Evolutionary conservation across 92 coral and sea anemone genomes (phyloP), one percentile per base, ranked within the genome.

Genomic region (Parazoanthus darwini): DNA sequence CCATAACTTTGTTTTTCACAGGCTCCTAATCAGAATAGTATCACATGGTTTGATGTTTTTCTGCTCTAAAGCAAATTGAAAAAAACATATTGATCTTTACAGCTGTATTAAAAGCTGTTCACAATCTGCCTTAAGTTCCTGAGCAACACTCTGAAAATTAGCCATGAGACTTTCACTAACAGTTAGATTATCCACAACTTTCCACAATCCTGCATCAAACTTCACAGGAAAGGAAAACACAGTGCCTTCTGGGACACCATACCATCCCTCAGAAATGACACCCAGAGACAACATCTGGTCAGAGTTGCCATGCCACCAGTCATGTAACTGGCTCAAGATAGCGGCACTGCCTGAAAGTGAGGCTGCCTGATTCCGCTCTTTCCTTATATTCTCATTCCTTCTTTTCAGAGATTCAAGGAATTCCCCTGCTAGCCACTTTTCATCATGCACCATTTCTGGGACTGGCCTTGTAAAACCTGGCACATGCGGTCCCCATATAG

Each of bases 401-500:
- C 85, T 91, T 86, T 91, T 91, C 72, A 94, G 89, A 46, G 92
- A 84, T 22, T 95, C 94, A 36, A 95, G 75, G 46, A 97, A 94
- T 85, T 95, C 97, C 10, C 94, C 93, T 8, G 93, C 85, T 58
- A 97, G 79, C 99, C 99, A 97, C 56, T 97, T 95, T n/a, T 97
- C 91, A 91, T 97, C 98, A 86, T 95, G 98, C 50, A 94, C 94
- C 99, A 97, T 97, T 86, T 97, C 98, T 76, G 95, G 94, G 23
- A 97, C 97, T 50, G 96, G 88, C 11, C 96, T 90, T 54, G 98
- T 93, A 75, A 96, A 96, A n/a, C 96, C 95, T 48, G 94, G 93
- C 23, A 96, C 85, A 85, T 97, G 99, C 74, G 99, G 98, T 25
- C 98, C 98, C 98, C 99, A 97, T 37, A 97, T 97, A 25, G 99